Evolutionary conservation across 2,113 vertebrate species (phyloP).

Genomic region (Donacobius atricapilla): DNA sequence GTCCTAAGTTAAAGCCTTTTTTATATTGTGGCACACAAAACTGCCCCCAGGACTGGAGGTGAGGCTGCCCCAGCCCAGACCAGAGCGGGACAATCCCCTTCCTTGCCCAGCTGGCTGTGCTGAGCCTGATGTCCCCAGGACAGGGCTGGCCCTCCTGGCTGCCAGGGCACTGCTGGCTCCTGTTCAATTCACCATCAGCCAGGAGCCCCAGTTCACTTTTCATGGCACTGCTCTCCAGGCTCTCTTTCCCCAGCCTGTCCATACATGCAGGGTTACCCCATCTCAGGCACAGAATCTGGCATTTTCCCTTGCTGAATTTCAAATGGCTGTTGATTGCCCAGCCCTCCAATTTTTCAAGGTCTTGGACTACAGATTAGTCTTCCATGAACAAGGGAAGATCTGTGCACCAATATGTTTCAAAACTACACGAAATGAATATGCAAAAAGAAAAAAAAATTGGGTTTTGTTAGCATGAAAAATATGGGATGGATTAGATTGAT

Average conservation of each 20-base stretch:
- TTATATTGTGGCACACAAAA: not conserved
- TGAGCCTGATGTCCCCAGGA: not conserved
- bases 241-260: not conserved
- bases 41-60: not conserved
- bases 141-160: not conserved
- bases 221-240: not conserved
- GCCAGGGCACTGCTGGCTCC: not conserved
- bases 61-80: not conserved
- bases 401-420: not conserved
- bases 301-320: not conserved
- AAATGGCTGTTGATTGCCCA: not conserved
- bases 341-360: accelerated
- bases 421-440: not conserved
- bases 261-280: not conserved
- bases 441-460: not conserved
- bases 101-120: accelerated
- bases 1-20: not conserved
- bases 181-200: accelerated
- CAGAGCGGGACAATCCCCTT: not conserved
- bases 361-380: not conserved
- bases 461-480: not conserved
- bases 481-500: not conserved
- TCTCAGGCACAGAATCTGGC: not conserved
- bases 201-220: not conserved
- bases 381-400: not conserved